These are phyloP conservation scores for Heliconius cydno DNA, from an alignment of 2,888 invertebrate species.

Conservation along the genomic window DNA sequence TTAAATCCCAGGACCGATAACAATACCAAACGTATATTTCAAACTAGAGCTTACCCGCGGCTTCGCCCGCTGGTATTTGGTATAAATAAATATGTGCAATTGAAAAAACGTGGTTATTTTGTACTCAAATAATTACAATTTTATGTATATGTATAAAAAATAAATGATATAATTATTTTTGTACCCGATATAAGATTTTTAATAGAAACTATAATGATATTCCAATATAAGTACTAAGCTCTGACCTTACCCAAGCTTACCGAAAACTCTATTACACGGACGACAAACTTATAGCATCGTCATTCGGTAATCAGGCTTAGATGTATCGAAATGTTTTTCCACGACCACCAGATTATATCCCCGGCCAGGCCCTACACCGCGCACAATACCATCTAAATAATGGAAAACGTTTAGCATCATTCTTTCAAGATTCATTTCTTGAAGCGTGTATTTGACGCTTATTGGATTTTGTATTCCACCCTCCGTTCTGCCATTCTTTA, in stretches of 20 bases:
- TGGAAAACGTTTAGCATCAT: constrained; percentile 71
- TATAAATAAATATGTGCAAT: neutral
- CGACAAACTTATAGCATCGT: constrained; percentile 39
- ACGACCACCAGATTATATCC: constrained; percentile 59
- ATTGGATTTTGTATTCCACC: constrained; percentile 65
- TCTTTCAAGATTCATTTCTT: constrained; percentile 72
- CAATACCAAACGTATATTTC: neutral
- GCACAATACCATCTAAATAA: constrained; percentile 67
- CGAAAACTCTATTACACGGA: constrained; percentile 19
- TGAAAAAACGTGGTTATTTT: too few relatives aligned
- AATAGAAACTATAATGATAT: constrained; percentile 6
- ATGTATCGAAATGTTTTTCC: constrained; percentile 68
- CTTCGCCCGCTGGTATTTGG: too few relatives aligned
- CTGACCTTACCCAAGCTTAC: constrained; percentile 8
- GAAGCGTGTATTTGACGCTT: constrained; percentile 70
- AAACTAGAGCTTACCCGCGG: too few relatives aligned
- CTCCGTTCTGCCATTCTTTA: constrained; percentile 48
- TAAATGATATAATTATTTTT: neutral
- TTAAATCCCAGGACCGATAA: neutral
- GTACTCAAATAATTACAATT: too few relatives aligned
- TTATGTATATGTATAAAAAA: neutral
- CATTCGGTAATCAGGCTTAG: constrained; percentile 63
- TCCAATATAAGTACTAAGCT: neutral
- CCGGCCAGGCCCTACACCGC: constrained; percentile 35
- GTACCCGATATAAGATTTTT: neutral